Base-by-base conservation (phyloP, 2,797 vertebrate genomes). In the Pteropus rufus region DNA sequence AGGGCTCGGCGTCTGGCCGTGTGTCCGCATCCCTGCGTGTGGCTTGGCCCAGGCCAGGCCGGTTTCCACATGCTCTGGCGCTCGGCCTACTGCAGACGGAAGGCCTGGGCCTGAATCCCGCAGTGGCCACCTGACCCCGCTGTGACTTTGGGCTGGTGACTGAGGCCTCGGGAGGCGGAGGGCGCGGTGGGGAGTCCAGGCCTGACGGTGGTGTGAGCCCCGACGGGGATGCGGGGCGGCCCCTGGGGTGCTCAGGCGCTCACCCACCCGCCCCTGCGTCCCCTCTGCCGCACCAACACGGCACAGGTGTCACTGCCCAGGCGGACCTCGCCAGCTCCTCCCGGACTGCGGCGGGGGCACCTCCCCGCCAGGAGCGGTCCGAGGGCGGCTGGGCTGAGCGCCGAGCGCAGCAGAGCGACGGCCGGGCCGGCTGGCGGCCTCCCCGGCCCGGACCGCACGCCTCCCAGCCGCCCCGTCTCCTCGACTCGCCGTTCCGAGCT, bases 1-100 rank as follows among this genome's bases (percentile, higher is more conserved):
- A 36, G 36, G 36, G 36, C 36, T 36, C 36, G 3, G 36, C 3
- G 36, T 36, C 36, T 4, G 36, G 36, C 67, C 5, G 0, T 1
- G 0, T 11, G 24, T 23, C 31, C 0, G 26, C 2, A 3, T 0
- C 8, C 4, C 3, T 0, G 0, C 15, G 2, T 0, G 15, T 1
- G 0, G 7, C n/a, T 1, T 2, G 0, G 31, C 21, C 0, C 0
- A 14, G 54, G 62, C 23, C 1, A 36, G 0, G 31, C 75, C 0
- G 0, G 16, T 9, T 0, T 0, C 44, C 7, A 0, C 0, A 0
- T 2, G 11, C 26, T 4, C 2, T 3, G 41, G 41, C 7, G 49
- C 34, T 24, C 5, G 19, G 26, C 16, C 6, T 15, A 2, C 10
- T 5, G 12, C 2, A 15, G 62, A 39, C 26, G n/a, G 23, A 36